Percentiles rank a stretch among this genome's conserved stretches.
phyloP scores from a whole-genome alignment of 2,797 vertebrate species.

The Picus viridis region DNA sequence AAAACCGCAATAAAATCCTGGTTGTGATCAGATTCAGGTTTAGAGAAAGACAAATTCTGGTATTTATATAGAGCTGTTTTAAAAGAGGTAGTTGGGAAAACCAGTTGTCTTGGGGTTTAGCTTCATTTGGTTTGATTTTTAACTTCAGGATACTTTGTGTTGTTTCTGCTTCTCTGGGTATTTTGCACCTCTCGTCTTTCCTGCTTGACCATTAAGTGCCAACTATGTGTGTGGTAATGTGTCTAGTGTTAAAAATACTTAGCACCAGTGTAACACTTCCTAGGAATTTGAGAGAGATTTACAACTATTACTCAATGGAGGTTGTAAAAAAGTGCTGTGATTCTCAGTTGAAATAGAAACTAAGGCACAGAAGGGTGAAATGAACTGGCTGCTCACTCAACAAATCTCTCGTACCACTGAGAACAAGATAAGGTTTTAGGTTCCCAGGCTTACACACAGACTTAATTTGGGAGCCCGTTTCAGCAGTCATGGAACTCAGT shows the following conservation, averaged over 20 bases:
- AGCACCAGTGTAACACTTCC: background rate
- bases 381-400: background rate
- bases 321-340: background rate
- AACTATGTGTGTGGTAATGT: background rate
- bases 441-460: background rate
- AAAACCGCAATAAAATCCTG: background rate
- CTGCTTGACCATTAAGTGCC: background rate
- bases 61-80: background rate
- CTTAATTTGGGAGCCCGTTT: background rate
- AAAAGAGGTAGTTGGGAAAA: background rate
- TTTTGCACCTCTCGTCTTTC: background rate
- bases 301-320: background rate
- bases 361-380: background rate
- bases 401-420: background rate
- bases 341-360: background rate
- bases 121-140: background rate
- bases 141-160: background rate
- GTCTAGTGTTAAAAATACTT: background rate
- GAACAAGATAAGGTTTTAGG: background rate
- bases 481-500: background rate
- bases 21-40: background rate
- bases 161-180: background rate
- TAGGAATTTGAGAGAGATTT: conserved; percentile 1
- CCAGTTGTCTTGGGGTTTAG: background rate
- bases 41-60: background rate